Evolutionary conservation across 2,797 vertebrate species (phyloP), one percentile per base, ranked within the genome.

Genomic region (Pseudomugil tenellus): DNA sequence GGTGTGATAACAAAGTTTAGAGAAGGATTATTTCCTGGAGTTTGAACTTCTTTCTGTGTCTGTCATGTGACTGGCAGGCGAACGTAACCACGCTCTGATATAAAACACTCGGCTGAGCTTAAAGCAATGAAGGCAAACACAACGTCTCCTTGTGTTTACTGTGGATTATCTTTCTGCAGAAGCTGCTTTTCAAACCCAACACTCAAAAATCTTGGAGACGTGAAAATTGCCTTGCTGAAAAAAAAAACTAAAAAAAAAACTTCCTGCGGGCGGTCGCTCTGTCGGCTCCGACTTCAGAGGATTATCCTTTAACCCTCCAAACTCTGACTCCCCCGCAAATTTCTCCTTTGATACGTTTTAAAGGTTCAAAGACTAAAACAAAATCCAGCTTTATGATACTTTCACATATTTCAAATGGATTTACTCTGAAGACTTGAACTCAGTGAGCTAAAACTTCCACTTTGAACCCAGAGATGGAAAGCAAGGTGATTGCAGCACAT

Each of bases 41-140:
- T 76, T 77, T 79, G 21, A 74, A 54, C 72, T 63, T 51, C 49
- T 61, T 23, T 23, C 52, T 5, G 68, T 70, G 35, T 25, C 14
- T 55, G 77, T 80, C 84, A 78, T 56, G 49, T 75, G 80, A 83
- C 69, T 63, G 88, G 77, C 82, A 62, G 85, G 74, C 23, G 46
- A 52, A 67, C 21, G 32, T 63, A 72, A 67, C 56, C 17, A 67
- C 71, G 64, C 72, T 65, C 5, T 0, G 81, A 74, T 71, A 64
- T 29, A 58, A 73, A 70, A 70, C 72, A 49, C 72, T 76, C 63
- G 12, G 77, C 75, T 83, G 32, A 1, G 82, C 72, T 86, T 74
- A 79, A 60, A 76, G 71, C 34, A 73, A 76, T 71, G 26, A 58
- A 46, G 69, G 48, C 65, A 79, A 85, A 76, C 79, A 72, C 83